phyloP scores from a whole-genome alignment of 35 echinoderm and acorn worm genomes.

The Apostichopus californicus region DNA sequence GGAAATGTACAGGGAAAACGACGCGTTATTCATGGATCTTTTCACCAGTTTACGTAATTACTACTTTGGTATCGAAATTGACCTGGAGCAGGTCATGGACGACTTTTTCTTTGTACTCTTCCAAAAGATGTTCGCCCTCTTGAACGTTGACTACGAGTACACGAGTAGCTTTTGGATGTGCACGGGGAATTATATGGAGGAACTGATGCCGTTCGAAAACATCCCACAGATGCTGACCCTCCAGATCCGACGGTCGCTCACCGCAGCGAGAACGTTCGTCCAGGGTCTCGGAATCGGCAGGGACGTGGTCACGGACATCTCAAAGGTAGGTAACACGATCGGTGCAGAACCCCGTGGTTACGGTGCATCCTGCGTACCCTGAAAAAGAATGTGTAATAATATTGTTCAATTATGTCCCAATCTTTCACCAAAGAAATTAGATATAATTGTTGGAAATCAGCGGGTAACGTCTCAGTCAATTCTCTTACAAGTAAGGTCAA shows the following conservation, averaged over 20 bases:
- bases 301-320: conserved; percentile 71
- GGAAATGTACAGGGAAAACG: conserved; percentile 77
- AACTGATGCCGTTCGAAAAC: conserved; percentile 81
- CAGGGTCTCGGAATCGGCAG: conserved; percentile 82
- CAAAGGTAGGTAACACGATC: conserved; percentile 67
- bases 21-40: conserved; percentile 75
- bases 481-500: too few relatives aligned
- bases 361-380: too few relatives aligned
- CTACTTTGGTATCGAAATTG: conserved; percentile 82
- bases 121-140: conserved; percentile 81
- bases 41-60: conserved; percentile 76
- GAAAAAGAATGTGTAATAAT: too few relatives aligned
- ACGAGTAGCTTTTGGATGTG: conserved; percentile 77
- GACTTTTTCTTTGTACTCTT: conserved; percentile 89
- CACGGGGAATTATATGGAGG: conserved; percentile 65
- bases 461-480: too few relatives aligned
- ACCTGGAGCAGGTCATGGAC: conserved; percentile 76
- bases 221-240: conserved; percentile 71
- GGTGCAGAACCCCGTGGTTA: neutral
- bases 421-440: too few relatives aligned
- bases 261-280: conserved; percentile 86
- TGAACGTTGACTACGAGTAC: conserved; percentile 75
- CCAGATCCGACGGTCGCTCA: conserved; percentile 74
- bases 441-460: too few relatives aligned
- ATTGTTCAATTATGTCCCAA: too few relatives aligned